phyloP scores from a whole-genome alignment of 2,113 vertebrate species.

The Sander vitreus region DNA sequence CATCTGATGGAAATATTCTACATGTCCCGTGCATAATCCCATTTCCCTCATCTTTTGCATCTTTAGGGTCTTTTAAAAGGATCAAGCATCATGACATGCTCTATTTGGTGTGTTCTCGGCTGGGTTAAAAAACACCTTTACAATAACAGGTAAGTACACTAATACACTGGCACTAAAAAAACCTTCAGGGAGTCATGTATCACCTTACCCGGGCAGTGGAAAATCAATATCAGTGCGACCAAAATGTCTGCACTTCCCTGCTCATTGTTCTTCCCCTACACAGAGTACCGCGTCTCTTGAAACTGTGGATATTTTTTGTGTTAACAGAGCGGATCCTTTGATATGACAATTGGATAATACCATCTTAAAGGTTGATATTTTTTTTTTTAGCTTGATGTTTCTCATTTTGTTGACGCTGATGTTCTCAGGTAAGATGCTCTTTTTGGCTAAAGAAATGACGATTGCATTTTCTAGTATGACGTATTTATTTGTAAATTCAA shows the following conservation, averaged over 20 bases:
- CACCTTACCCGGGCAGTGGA: slow-evolving; percentile 83
- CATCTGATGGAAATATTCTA: no score
- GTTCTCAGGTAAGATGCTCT: slow-evolving; percentile 79
- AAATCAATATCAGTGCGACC: slow-evolving; percentile 78
- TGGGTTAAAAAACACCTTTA: not conserved
- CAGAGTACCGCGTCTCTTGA: not conserved
- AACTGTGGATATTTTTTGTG: slow-evolving; percentile 41
- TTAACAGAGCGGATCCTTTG: not conserved
- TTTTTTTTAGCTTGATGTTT: slow-evolving; percentile 56
- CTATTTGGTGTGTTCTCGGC: not conserved
- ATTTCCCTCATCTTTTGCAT: not conserved
- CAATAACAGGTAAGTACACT: slow-evolving; percentile 10
- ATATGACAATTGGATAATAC: slow-evolving; percentile 21
- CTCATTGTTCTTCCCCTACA: slow-evolving; percentile 23
- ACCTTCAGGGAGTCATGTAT: slow-evolving; percentile 78
- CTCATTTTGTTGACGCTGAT: slow-evolving; percentile 71
- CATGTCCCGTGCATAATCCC: not conserved
- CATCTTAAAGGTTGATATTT: slow-evolving; percentile 17
- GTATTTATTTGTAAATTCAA: not conserved
- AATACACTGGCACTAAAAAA: slow-evolving; percentile 32
- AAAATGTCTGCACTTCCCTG: slow-evolving; percentile 57
- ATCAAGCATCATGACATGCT: not conserved
- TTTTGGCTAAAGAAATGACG: not conserved
- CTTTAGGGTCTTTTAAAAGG: not conserved
- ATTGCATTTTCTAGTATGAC: not conserved